These are phyloP conservation scores for Diabrotica undecimpunctata DNA, from an alignment of 1,140 invertebrate species.

Conservation along the genomic window DNA sequence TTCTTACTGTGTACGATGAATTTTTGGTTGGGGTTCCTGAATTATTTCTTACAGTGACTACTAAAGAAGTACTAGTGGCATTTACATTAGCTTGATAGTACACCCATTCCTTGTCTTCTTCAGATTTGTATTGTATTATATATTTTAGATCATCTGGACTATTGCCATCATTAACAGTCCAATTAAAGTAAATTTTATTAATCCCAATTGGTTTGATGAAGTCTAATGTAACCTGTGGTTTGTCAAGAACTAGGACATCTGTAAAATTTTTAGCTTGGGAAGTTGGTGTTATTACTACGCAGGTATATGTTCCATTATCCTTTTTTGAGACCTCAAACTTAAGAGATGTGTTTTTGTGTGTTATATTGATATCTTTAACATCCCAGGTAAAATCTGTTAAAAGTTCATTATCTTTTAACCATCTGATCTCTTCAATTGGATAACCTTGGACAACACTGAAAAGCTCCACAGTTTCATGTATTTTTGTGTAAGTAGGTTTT, in stretches of 20 bases:
- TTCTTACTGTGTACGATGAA: slow-evolving; percentile 49
- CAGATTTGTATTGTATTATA: slow-evolving; percentile 60
- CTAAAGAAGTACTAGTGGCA: slow-evolving; percentile 51
- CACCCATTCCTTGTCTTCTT: slow-evolving; percentile 53
- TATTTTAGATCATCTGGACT: slow-evolving; percentile 62
- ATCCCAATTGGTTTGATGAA: slow-evolving; percentile 72
- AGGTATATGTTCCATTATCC: slow-evolving; percentile 65
- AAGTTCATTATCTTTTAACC: slow-evolving; percentile 56
- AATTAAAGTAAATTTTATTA: slow-evolving; percentile 73
- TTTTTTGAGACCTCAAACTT: slow-evolving; percentile 58
- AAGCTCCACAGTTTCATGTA: slow-evolving; percentile 50
- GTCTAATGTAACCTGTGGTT: slow-evolving; percentile 68
- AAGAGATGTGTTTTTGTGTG: slow-evolving; percentile 54
- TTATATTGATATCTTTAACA: slow-evolving; percentile 54
- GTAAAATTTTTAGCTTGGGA: slow-evolving; percentile 45
- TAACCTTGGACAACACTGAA: slow-evolving; percentile 58
- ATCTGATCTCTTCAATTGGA: slow-evolving; percentile 55
- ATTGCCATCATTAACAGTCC: slow-evolving; percentile 77
- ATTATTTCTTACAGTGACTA: slow-evolving; percentile 47
- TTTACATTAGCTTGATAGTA: slow-evolving; percentile 51
- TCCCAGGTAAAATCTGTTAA: slow-evolving; percentile 49
- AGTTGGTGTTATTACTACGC: slow-evolving; percentile 44
- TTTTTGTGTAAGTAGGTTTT: slow-evolving; percentile 50
- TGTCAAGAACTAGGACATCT: slow-evolving; percentile 63
- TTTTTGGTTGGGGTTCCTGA: slow-evolving; percentile 37